Base-by-base conservation (phyloP, 2,888 invertebrate species). In the Cheilosia impressa region DNA sequence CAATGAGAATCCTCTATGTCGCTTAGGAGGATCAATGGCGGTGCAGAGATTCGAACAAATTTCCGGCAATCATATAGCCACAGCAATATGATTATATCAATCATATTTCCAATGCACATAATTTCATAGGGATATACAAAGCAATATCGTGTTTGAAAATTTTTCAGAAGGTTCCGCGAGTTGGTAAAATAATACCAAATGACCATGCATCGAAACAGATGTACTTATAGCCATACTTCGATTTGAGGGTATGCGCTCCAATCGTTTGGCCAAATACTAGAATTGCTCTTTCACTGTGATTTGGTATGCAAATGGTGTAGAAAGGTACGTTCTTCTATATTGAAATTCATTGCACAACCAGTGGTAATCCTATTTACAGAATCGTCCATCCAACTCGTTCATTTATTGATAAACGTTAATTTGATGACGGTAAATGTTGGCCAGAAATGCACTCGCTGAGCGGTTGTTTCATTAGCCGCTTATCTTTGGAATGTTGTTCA, bases 281-380 rank as follows among this genome's bases (percentile, higher is more conserved):
- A 68, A 34, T 24, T 76, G 68, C 68, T 43, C 68, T 68, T 76
- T 76, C 69, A 34, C 58, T 43, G 19, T 22, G 31, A 19, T 66
- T 52, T 27, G 31, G n/a, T 22, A 57, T 34, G 38, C 19, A 76
- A 68, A 34, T 43, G 31, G 52, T 17, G 10, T n/a, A 38, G 45
- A 68, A 57, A 27, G 27, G 27, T 27, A 34, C 10, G 41, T 43
- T 55, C 15, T 17, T 52, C 52, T 58, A 66, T 66, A 66, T 66
- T 31, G 41, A 34, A 76, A 50, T 76, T 68, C 52, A 60, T 52
- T 60, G 22, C 31, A 7, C 43, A 31, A 22, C 15, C 41, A 38
- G 4, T 53, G 58, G 43, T 68, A 31, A 68, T 52, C 31, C 52
- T 60, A 58, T 41, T 68, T 50, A 75, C 47, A 31, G 55, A 47